These are phyloP conservation scores for Hydraecia micacea DNA, from an alignment of 2,888 invertebrate species.

Conservation along the genomic window DNA sequence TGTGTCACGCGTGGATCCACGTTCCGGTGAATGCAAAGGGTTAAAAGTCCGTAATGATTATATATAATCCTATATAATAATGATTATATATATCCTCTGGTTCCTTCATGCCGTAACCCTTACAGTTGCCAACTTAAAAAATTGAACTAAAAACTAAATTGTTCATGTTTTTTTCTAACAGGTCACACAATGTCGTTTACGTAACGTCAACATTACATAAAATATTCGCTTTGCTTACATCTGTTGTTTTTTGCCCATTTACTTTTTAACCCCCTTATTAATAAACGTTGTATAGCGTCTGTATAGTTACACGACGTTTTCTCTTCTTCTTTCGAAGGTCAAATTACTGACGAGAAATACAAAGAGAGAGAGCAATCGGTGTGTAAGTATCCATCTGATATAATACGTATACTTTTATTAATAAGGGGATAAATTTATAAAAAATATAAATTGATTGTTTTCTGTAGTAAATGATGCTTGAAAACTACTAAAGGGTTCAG, in stretches of 20 bases:
- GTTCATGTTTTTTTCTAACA: slow-evolving; percentile 67
- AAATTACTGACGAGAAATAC: too few relatives aligned
- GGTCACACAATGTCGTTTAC: slow-evolving; percentile 49
- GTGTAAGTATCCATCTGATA: too few relatives aligned
- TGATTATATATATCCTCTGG: too few relatives aligned
- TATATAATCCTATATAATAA: too few relatives aligned
- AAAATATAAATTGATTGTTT: neutral
- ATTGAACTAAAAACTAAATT: slow-evolving; percentile 65
- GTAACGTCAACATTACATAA: slow-evolving; percentile 43
- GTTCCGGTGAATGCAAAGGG: neutral
- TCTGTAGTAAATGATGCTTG: neutral
- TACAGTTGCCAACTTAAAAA: slow-evolving; percentile 59
- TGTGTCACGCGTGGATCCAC: neutral
- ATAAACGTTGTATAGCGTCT: too few relatives aligned
- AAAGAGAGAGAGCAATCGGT: too few relatives aligned
- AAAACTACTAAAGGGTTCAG: neutral
- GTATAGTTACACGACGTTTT: too few relatives aligned
- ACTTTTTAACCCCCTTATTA: neutral
- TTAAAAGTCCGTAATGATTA: neutral
- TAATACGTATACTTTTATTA: too few relatives aligned
- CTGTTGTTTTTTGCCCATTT: slow-evolving; percentile 48
- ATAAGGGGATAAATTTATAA: neutral
- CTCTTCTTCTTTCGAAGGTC: too few relatives aligned
- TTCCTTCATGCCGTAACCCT: neutral
- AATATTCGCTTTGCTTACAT: slow-evolving; percentile 33